These are phyloP conservation scores for Sebastolobus altivelis DNA, from an alignment of 2,797 vertebrate species.

Conservation along the genomic window DNA sequence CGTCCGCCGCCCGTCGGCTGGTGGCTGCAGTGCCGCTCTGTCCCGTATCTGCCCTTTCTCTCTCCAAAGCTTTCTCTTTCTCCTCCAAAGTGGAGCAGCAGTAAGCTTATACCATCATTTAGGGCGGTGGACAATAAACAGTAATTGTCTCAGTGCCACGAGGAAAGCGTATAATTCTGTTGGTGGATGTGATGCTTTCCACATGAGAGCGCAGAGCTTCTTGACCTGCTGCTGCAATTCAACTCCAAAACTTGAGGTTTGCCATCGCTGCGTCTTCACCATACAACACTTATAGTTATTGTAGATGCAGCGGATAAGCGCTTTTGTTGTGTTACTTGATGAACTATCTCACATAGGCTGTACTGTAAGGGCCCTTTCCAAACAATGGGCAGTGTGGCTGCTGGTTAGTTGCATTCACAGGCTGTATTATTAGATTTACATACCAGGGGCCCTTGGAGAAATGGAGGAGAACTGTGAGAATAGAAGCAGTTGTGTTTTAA, in stretches of 20 bases:
- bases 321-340: slow-evolving; percentile 32
- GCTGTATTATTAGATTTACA: slow-evolving; percentile 77
- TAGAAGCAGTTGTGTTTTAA: slow-evolving; percentile 68
- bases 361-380: slow-evolving; percentile 60
- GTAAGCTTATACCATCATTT: slow-evolving; percentile 74
- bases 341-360: slow-evolving; percentile 35
- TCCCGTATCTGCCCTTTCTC: slow-evolving; percentile 62
- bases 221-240: slow-evolving; percentile 71
- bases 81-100: slow-evolving; percentile 57
- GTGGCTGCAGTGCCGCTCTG: slow-evolving; percentile 51
- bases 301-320: slow-evolving; percentile 23
- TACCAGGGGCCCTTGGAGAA: slow-evolving; percentile 69
- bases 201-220: slow-evolving; percentile 76
- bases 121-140: slow-evolving; percentile 77
- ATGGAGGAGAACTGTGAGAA: slow-evolving; percentile 57
- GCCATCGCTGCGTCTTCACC: slow-evolving; percentile 47
- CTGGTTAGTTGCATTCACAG: slow-evolving; percentile 64
- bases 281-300: slow-evolving; percentile 49
- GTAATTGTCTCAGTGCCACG: slow-evolving; percentile 74
- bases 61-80: slow-evolving; percentile 54
- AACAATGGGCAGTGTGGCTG: slow-evolving; percentile 65
- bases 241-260: slow-evolving; percentile 70
- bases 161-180: slow-evolving; percentile 76
- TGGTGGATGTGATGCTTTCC: slow-evolving; percentile 79
- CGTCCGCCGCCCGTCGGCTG: slow-evolving; percentile 36